Evolutionary conservation across 2,888 invertebrate species (phyloP), one percentile per base, ranked within the genome.

Genomic region (Rhabditophanes sp.): DNA sequence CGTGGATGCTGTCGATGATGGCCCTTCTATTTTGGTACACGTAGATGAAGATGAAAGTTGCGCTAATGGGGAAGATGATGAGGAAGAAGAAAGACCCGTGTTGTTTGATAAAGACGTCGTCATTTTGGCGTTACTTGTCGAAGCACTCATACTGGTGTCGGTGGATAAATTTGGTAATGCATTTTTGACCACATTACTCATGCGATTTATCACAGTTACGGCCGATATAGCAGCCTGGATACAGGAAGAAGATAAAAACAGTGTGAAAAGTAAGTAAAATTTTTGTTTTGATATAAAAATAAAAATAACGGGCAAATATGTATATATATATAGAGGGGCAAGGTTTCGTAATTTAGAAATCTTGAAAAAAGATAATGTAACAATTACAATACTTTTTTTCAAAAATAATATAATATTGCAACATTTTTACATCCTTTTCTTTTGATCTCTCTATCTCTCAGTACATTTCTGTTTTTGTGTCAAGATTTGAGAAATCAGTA

Each of bases 141-240:
- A 32, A 4, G 25, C 32, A 25, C 24, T 32, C 11, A 22, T 20
- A 29, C 30, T 29, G 12, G 22, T 22, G 18, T 22, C 30, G 18
- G 30, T 22, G 21, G 30, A 29, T 22, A 22, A 29, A 22, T 22
- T 29, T 12, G 21, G 20, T 20, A 22, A 29, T 18, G 20, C 38
- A 25, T 35, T 41, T 16, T 48, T 41, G 33, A 53, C 47, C 15
- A 37, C 49, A 32, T 39, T 45, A n/a, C 45, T 39, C 61, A 60
- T 60, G 18, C 60, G 44, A 14, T 55, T 57, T 36, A 60, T 56
- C 52, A 62, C 53, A 33, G 56, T 54, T 29, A 60, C 61, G 24
- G 60, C 60, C 25, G 60, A 57, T 29, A 60, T 60, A 35, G 56
- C 61, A 33, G 60, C 60, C 60, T 60, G 42, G 20, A 18, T 22